Base-by-base conservation (phyloP, 2,888 invertebrate species). In the Subacronicta megacephala region DNA sequence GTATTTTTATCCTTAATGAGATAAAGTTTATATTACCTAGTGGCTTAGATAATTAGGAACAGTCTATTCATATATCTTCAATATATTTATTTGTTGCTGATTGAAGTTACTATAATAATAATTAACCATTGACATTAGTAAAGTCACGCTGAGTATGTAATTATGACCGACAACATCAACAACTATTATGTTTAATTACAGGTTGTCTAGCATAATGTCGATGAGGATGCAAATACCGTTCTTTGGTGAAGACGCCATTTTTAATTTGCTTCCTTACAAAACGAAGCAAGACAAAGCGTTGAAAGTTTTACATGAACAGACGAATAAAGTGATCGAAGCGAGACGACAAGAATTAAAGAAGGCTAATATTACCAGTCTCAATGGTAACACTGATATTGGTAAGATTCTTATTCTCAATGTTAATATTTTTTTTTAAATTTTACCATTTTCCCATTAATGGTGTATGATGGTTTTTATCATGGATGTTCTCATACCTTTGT, bases 211-310 rank as follows among this genome's bases (percentile, higher is more conserved):
- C 36, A 83, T 92, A 5, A 17, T 84, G 0, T 62, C 89, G 0
- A 67, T 75, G 44, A 83, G 92, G 50, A 90, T 90, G 86, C 83
- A 89, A 61, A 85, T 92, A 50, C 84, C 88, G 0, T 77, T 93
- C 13, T 50, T 90, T 2, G 82, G 82, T 4, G 69, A 76, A 1
- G 88, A 92, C 29, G 40, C 67, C 0, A 69, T 93, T 2, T 94
- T 94, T 50, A 94, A 95, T 64, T 84, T 96, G 5, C 90, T 96
- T 0, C 85, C 90, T 5, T 89, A 95, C 49, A 97, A 96, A 16
- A 94, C 90, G 54, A 91, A 92, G 18, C 95, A 96, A 77, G 92
- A 90, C 5, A 83, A 89, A 40, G 90, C 92, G 0, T 56, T 95
- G 18, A 81, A 87, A 12, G 69, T 92, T 9, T 72, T 95, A 7